Evolutionary conservation across 2,797 vertebrate genomes (phyloP).

Genomic region (Rhincodon typus): DNA sequence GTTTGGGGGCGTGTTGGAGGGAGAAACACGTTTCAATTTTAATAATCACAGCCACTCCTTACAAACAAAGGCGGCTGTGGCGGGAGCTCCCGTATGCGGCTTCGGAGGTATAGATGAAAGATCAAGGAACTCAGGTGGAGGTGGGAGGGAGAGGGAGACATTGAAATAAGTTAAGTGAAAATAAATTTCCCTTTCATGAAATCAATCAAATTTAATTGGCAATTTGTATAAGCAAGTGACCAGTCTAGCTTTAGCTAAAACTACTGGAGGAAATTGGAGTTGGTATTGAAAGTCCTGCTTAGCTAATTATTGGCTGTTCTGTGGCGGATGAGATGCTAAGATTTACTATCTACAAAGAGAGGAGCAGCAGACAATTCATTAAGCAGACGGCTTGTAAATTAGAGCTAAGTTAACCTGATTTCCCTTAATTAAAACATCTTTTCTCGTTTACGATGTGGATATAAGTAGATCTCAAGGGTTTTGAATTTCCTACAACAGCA

Average conservation of each 20-base stretch:
- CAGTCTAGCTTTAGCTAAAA: conserved; percentile 72
- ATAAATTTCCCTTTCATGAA: conserved; percentile 72
- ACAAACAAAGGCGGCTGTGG: conserved; percentile 44
- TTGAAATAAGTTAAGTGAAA: conserved; percentile 59
- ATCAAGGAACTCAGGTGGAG: conserved; percentile 28
- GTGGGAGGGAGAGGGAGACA: conserved; percentile 35
- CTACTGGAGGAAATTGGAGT: conserved; percentile 71
- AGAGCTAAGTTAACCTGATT: conserved; percentile 83
- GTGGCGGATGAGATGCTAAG: conserved; percentile 69
- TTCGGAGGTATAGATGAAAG: conserved; percentile 2
- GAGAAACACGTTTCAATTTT: conserved; percentile 44
- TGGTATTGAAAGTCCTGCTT: conserved; percentile 73
- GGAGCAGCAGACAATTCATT: conserved; percentile 81
- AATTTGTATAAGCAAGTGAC: conserved; percentile 74
- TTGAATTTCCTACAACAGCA: conserved; percentile 85
- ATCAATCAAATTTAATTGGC: conserved; percentile 81
- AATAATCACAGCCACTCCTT: conserved; percentile 48
- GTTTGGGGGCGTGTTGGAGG: conserved; percentile 45
- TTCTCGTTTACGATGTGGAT: conserved; percentile 84
- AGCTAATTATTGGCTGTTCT: conserved; percentile 79
- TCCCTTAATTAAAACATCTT: conserved; percentile 87
- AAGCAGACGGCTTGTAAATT: conserved; percentile 80
- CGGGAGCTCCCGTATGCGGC: background rate
- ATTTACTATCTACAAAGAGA: conserved; percentile 79
- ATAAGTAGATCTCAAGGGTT: conserved; percentile 87